phyloP scores from a whole-genome alignment of 2,113 vertebrate genomes.

The Cathartes aura region DNA sequence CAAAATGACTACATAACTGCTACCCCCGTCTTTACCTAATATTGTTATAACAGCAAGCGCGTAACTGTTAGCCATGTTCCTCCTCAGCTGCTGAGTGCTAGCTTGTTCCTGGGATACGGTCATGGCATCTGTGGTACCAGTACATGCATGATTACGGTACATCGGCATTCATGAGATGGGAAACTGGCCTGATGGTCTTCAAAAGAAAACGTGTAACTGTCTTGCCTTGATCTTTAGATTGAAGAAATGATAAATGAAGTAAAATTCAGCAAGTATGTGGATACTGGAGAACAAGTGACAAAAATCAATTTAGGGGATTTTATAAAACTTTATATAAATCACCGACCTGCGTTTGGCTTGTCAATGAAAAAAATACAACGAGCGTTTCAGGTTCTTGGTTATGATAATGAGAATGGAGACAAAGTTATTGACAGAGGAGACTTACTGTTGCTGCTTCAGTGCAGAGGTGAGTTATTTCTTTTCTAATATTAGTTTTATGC shows the following conservation, averaged over 20 bases:
- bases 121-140: background rate
- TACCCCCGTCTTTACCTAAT: background rate
- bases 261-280: slow-evolving; percentile 86
- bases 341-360: slow-evolving; percentile 84
- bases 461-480: slow-evolving; percentile 78
- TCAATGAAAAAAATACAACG: slow-evolving; percentile 69
- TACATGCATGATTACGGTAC: accelerated
- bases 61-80: background rate
- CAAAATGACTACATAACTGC: background rate
- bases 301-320: slow-evolving; percentile 87
- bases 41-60: background rate
- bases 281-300: slow-evolving; percentile 84
- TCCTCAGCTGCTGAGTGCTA: background rate
- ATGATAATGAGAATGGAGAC: slow-evolving; percentile 56
- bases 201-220: background rate
- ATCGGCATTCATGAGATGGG: accelerated
- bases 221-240: slow-evolving; percentile 74
- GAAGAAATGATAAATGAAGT: slow-evolving; percentile 92
- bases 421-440: slow-evolving; percentile 78
- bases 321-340: slow-evolving; percentile 91
- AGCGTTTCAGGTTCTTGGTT: slow-evolving; percentile 83
- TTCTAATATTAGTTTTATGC: slow-evolving; percentile 8
- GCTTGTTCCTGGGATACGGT: background rate
- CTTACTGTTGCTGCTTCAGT: slow-evolving; percentile 83
- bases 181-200: background rate